A percentile compares a stretch with the other conserved stretches of the same genome.
Evolutionary conservation across 2,797 vertebrate genomes (phyloP).

Genomic region (Pseudotriccus pelzelni): DNA sequence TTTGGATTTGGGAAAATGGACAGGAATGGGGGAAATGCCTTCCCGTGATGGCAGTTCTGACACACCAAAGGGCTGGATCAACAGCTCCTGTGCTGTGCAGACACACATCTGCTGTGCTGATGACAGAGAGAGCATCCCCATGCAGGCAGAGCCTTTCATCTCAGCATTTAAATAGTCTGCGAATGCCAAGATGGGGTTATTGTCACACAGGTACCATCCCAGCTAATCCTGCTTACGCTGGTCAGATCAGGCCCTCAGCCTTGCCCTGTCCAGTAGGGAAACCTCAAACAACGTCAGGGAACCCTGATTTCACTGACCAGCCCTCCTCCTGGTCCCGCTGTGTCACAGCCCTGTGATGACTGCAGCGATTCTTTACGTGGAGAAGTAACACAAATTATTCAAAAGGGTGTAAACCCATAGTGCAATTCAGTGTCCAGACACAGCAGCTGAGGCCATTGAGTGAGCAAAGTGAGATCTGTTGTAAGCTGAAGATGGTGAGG

Average conservation of each 20-base stretch:
- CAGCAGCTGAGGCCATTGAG: fast-evolving
- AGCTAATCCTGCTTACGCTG: fast-evolving
- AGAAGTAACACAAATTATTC: background rate
- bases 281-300: background rate
- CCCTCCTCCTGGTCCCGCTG: background rate
- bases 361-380: background rate
- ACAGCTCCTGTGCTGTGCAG: background rate
- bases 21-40: background rate
- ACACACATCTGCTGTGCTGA: background rate
- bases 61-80: background rate
- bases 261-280: background rate
- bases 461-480: background rate
- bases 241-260: background rate
- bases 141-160: background rate
- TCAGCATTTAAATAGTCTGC: background rate
- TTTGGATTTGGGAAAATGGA: fast-evolving
- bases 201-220: background rate
- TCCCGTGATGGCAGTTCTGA: background rate
- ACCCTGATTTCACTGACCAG: background rate
- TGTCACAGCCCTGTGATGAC: background rate
- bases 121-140: background rate
- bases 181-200: background rate
- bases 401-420: fast-evolving
- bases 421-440: background rate
- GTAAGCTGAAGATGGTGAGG: background rate